Evolutionary conservation across 2,797 vertebrate genomes (phyloP), one percentile per base, ranked within the genome.

Genomic region (Enteromius trimaculatus): DNA sequence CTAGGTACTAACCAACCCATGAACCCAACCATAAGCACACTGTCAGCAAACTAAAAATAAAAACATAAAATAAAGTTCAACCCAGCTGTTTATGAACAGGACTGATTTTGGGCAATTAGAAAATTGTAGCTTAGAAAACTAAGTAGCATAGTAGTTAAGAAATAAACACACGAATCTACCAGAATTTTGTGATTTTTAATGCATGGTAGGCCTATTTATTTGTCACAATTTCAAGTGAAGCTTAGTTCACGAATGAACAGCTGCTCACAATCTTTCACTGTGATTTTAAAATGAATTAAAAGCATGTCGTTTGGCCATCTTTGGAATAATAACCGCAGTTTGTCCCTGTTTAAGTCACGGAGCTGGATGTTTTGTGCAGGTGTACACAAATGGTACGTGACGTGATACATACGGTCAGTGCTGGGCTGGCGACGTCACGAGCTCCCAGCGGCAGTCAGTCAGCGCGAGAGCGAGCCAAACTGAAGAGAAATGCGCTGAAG

Each of bases 381-480:
- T 55, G 0, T 14, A 31, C 49, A 44, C 55, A 58, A 44, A 58
- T 6, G 47, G 51, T 62, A 65, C 81, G 72, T 82, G 62, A 77
- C 81, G 74, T 60, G 51, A 78, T 53, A 37, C 74, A 39, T 44
- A 55, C 74, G 69, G 81, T 70, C 65, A 34, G 65, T 77, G 29
- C 29, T 29, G 29, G 29, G 16, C 42, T 26, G 7, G 51, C 2
- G 74, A 77, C 81, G 81, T 82, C 72, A 82, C 5, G 34, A 68
- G 80, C 60, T 14, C 42, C 19, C 16, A 64, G 14, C 51, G 1
- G 29, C 42, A 21, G 70, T 6, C 31, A 6, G 66, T 31, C 39
- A 62, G 53, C 23, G 69, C 80, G 69, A 37, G 55, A 74, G 39
- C 1, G 55, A 74, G 39, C 1, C 9, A 3, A 29, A 55, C 77